Conservation (phyloP, 2,888 invertebrate species). For the Euzophera pinguis region DNA sequence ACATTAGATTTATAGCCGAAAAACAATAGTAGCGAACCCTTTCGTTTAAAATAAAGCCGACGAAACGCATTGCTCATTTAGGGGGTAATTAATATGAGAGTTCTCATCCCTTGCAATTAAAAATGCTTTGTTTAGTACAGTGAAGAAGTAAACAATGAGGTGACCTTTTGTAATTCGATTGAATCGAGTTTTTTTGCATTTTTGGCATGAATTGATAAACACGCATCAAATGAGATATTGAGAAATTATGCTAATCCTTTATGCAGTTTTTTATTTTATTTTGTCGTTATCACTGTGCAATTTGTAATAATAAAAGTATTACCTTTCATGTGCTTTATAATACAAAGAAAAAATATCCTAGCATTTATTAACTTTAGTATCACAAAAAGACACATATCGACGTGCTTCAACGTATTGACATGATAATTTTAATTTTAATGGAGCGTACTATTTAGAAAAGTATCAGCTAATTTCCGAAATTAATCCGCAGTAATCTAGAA, state of each 20-base stretch:
- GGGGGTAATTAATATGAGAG: conserved; percentile 70
- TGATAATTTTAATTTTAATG: too few species aligned
- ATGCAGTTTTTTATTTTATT: background rate
- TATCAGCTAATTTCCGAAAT: too few species aligned
- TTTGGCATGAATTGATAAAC: background rate
- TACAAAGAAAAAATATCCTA: too few species aligned
- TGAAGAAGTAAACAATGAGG: conserved; percentile 45
- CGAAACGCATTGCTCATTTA: conserved; percentile 67
- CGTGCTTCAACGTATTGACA: too few species aligned
- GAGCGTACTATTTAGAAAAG: too few species aligned
- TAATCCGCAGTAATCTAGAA: background rate
- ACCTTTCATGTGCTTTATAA: too few species aligned
- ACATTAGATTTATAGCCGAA: conserved; percentile 72
- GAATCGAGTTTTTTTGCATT: conserved; percentile 16
- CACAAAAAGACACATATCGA: too few species aligned
- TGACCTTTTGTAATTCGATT: conserved; percentile 41
- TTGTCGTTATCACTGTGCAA: background rate
- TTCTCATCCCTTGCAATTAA: conserved; percentile 69
- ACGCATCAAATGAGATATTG: background rate
- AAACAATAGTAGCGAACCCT: conserved; percentile 67
- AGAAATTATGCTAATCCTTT: background rate
- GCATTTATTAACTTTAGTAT: too few species aligned
- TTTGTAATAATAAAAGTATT: background rate
- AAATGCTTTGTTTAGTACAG: conserved; percentile 37
- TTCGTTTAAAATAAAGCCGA: conserved; percentile 54